Conservation (phyloP, 1,140 invertebrate species). For the Neuroterus valhalla region DNA sequence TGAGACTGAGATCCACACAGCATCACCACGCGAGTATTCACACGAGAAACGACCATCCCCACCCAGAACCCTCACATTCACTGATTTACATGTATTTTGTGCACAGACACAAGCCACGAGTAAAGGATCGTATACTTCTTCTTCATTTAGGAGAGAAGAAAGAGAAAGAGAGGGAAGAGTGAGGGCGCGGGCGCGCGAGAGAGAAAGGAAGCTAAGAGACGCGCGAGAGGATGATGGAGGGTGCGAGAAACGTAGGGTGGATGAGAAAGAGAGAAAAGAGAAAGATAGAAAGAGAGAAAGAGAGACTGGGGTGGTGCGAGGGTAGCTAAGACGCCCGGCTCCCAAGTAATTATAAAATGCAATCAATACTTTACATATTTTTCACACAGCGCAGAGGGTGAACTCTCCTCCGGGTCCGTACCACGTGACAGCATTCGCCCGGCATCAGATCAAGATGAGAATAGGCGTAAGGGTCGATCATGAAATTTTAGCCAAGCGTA, state of each 20-base stretch:
- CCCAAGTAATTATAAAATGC: slow-evolving; percentile 77
- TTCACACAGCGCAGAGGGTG: slow-evolving; percentile 69
- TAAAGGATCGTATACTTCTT: slow-evolving; percentile 53
- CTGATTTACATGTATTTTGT: slow-evolving; percentile 20
- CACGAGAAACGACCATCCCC: slow-evolving; percentile 46
- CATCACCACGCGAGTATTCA: slow-evolving; percentile 54
- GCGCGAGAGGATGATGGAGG: slow-evolving; percentile 57
- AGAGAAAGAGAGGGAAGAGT: slow-evolving; percentile 47
- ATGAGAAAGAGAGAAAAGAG: slow-evolving; percentile 48
- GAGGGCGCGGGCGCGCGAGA: slow-evolving; percentile 41
- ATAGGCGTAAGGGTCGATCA: neutral
- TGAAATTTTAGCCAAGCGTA: slow-evolving; percentile 19
- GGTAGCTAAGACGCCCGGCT: slow-evolving; percentile 75
- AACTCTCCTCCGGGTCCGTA: slow-evolving; percentile 47
- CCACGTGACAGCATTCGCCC: slow-evolving; percentile 48
- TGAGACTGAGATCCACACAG: slow-evolving; percentile 43
- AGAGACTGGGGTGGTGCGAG: slow-evolving; percentile 58
- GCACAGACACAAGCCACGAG: slow-evolving; percentile 51
- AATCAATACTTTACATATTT: slow-evolving; percentile 77
- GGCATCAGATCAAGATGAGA: slow-evolving; percentile 21
- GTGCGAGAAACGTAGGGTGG: slow-evolving; percentile 55
- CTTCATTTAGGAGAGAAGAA: slow-evolving; percentile 52
- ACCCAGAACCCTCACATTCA: slow-evolving; percentile 40
- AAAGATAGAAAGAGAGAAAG: slow-evolving; percentile 42
- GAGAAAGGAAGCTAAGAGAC: slow-evolving; percentile 57